Evolutionary conservation across 2,113 vertebrate species (phyloP).

Genomic region (Pogonocichla stellata): DNA sequence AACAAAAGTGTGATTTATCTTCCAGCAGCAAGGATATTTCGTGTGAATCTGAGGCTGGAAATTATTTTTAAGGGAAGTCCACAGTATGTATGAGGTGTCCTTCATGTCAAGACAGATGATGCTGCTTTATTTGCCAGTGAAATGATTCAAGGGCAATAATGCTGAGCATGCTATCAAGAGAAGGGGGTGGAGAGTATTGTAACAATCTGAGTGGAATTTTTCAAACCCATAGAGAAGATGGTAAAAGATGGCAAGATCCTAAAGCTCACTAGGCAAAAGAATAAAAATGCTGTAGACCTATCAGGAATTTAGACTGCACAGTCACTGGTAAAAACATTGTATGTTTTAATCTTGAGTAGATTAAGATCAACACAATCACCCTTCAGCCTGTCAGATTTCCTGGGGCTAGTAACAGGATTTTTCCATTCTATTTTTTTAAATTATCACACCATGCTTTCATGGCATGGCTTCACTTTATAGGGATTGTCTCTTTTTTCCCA

Average conservation of each 20-base stretch:
- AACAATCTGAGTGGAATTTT: background rate
- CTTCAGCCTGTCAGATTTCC: background rate
- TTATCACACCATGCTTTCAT: background rate
- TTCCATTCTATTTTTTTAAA: background rate
- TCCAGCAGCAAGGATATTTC: background rate
- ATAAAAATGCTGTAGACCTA: background rate
- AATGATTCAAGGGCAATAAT: background rate
- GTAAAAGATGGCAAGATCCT: background rate
- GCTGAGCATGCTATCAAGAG: background rate
- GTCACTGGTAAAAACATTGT: background rate
- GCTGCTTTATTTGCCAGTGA: background rate
- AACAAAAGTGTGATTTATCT: conserved; percentile 10
- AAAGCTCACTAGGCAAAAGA: background rate
- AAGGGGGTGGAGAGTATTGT: background rate
- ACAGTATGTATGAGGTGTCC: background rate
- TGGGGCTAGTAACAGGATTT: background rate
- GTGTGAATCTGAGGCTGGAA: background rate
- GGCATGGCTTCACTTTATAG: background rate
- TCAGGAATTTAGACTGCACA: background rate
- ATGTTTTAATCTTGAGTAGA: background rate
- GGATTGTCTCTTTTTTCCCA: background rate
- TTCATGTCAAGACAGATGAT: background rate
- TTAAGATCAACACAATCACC: background rate
- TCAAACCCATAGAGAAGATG: background rate
- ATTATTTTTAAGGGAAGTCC: background rate